phyloP scores from a whole-genome alignment of 2,888 invertebrate genomes.

The Eupithecia inturbata region DNA sequence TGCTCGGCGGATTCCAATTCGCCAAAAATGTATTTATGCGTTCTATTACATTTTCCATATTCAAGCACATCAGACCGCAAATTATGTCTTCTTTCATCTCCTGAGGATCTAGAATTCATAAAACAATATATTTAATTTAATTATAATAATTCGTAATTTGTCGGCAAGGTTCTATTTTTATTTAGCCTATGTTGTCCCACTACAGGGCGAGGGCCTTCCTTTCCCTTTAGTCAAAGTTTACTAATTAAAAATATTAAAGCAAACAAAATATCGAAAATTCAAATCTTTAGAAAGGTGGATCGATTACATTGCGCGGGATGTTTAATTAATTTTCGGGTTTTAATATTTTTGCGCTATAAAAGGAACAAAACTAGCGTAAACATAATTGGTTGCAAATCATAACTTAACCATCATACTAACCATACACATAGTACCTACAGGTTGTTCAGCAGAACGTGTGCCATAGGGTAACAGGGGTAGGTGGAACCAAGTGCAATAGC shows the following conservation, averaged over 20 bases:
- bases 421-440: too few species aligned
- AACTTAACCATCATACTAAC: too few species aligned
- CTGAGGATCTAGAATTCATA: conserved; percentile 58
- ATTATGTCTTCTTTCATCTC: conserved; percentile 69
- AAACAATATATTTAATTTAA: too few species aligned
- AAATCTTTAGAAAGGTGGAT: too few species aligned
- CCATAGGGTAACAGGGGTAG: too few species aligned
- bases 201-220: background rate
- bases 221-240: background rate
- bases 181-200: background rate
- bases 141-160: background rate
- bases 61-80: conserved; percentile 67
- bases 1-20: conserved; percentile 58
- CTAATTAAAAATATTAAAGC: background rate
- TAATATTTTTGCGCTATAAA: too few species aligned
- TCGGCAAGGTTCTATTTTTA: background rate
- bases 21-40: conserved; percentile 61
- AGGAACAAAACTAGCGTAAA: background rate
- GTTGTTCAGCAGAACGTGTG: too few species aligned
- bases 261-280: too few species aligned
- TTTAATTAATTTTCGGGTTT: too few species aligned
- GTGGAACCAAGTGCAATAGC: background rate
- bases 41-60: conserved; percentile 56
- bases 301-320: too few species aligned
- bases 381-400: background rate